Base-by-base conservation (phyloP, 1,140 invertebrate genomes). In the Reticulitermes speratus region DNA sequence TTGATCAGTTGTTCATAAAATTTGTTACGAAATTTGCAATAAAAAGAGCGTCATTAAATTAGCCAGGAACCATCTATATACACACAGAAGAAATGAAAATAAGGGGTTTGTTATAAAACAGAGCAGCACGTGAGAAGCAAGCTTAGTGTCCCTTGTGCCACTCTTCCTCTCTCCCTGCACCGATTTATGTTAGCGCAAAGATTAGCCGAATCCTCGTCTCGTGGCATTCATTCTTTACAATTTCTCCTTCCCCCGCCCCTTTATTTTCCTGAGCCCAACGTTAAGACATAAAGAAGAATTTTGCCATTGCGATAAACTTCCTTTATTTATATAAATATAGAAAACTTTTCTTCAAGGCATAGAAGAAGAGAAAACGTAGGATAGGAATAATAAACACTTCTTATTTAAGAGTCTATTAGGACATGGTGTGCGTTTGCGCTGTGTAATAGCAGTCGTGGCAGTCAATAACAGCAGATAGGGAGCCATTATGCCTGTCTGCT, bases 251-350 rank as follows among this genome's bases (percentile, higher is more conserved):
- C 59, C 65, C 38, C 38, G 38, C 65, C 7, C n/a, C 19, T 21
- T 75, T 30, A 75, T 75, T 75, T 75, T 30, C 25, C 14, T 75
- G 65, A 75, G n/a, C 65, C 65, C 21, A 25, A 30, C 65, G 65
- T 75, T 75, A 30, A 75, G 65, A 75, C 65, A 75, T 75, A 75
- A 75, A 75, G n/a, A 75, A 75, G 65, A 75, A n/a, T 75, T 75
- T 55, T 75, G n/a, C 59, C 65, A 75, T 75, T 2, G n/a, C n/a
- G n/a, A 75, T 75, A 75, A 75, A 75, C 65, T 30, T 75, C 25
- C 65, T 75, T 75, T 30, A 30, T 75, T n/a, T 30, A 75, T 75
- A 75, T 30, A 75, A 75, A 75, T 75, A 75, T 21, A 75, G 9
- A 30, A 75, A 75, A 30, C 7, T 30, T 75, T 30, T 23, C 55